Conservation (phyloP, 2,113 vertebrate species). For the Otocyon megalotis region DNA sequence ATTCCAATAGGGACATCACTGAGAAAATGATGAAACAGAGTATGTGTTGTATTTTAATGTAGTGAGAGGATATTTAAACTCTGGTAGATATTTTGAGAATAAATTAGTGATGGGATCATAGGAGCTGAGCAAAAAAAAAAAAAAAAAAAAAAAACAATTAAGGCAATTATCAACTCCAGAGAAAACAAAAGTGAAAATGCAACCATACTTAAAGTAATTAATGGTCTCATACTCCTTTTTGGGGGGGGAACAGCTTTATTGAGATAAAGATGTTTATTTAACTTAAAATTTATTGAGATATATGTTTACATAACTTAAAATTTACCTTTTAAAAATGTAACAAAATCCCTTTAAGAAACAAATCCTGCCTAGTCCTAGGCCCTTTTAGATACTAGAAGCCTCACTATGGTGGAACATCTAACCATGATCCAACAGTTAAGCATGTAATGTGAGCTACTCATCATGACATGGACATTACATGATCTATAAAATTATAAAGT, state of each 20-base stretch:
- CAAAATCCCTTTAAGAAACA: not conserved
- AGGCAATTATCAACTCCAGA: slow-evolving; percentile 5
- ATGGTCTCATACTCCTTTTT: not conserved
- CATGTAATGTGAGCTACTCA: no score
- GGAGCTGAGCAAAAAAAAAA: not conserved
- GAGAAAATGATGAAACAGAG: not conserved
- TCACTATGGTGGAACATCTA: no score
- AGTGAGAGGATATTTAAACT: not conserved
- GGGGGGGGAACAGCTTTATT: not conserved
- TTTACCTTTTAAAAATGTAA: not conserved
- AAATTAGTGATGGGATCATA: not conserved
- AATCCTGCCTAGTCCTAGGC: not conserved
- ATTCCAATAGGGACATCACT: not conserved
- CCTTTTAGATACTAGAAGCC: no score
- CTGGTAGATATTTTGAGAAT: not conserved
- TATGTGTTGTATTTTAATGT: not conserved
- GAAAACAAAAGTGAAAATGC: not conserved
- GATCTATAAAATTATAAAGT: no score
- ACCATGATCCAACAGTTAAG: no score
- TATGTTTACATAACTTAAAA: not conserved
- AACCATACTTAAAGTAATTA: not conserved
- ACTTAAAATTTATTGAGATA: not conserved
- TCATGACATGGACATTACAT: no score
- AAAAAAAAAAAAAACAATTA: not conserved
- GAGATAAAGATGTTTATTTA: not conserved